Evolutionary conservation across 2,888 invertebrate species (phyloP), one percentile per base, ranked within the genome.

Genomic region (Leptopilina myrica): DNA sequence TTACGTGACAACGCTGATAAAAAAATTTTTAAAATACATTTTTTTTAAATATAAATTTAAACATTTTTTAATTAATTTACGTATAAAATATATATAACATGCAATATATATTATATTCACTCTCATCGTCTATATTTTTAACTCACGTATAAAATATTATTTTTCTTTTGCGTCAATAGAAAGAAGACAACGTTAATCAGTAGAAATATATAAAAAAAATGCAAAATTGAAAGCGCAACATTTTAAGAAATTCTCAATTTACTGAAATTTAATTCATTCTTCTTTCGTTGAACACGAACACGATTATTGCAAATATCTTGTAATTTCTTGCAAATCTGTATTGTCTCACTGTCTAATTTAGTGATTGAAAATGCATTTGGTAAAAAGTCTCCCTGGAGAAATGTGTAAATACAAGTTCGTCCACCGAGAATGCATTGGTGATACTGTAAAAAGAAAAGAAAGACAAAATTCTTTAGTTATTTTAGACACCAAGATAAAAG

Each of bases 371-470:
- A 69, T 12, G 53, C 69, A 20, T 15, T 49, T 14, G 11, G 11
- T 2, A 69, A 14, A 49, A 69, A 69, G 26, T 69, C 53, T 4
- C 11, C 26, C 26, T 6, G 26, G 5, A 69, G 20, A 49, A 69
- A 69, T 26, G 20, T 15, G 6, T 69, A 69, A 53, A 69, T 14
- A 20, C 20, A 49, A 20, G 53, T 49, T 49, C 49, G 49, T 5
- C 69, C 69, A 26, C 69, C 69, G 14, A 69, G 69, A n/a, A 69
- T 20, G 20, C 69, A 69, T 49, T 5, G 12, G 5, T 69, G 69
- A 11, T 6, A 46, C 69, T 69, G 26, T 12, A 69, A 69, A 46
- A 46, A 15, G 46, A 46, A 6, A 49, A 49, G 2, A 49, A 49
- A 11, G 9, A 46, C 2, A 9, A 46, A 7, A 0, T 33, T 46